phyloP scores from a whole-genome alignment of 2,113 vertebrate species.

The Cynocephalus volans region DNA sequence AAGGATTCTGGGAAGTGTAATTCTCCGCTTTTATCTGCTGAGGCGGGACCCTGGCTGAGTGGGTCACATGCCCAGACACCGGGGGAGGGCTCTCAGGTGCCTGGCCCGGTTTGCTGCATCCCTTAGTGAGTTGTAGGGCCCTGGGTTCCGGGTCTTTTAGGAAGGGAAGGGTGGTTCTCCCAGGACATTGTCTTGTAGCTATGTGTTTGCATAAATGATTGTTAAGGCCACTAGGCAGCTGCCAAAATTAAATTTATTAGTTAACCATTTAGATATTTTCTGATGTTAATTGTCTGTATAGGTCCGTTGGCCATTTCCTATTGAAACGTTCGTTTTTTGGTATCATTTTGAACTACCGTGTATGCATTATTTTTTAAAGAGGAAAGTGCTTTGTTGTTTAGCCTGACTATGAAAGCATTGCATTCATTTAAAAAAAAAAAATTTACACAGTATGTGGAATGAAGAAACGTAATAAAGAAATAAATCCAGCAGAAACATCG shows the following conservation, averaged over 20 bases:
- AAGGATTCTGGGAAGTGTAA: constrained; percentile 61
- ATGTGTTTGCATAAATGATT: too few relatives aligned
- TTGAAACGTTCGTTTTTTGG: background rate
- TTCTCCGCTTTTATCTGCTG: background rate
- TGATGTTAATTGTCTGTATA: background rate
- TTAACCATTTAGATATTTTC: background rate
- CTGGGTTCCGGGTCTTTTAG: too few relatives aligned
- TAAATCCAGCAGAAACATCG: background rate
- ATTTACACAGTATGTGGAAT: background rate
- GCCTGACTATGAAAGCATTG: background rate
- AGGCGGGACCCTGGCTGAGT: rapidly evolving
- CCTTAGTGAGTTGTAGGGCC: background rate
- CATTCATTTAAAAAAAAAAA: background rate
- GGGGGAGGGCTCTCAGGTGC: background rate
- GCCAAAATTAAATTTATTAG: too few relatives aligned
- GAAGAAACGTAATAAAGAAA: constrained; percentile 6
- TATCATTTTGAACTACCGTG: background rate
- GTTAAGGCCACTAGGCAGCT: too few relatives aligned
- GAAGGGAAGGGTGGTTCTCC: background rate
- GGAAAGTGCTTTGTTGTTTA: background rate
- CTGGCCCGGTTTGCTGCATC: too few relatives aligned
- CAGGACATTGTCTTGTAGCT: background rate
- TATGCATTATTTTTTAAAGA: background rate
- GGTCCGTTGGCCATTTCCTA: background rate
- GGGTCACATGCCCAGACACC: too few relatives aligned